Conservation (phyloP, 2,113 vertebrate genomes). For the Dasyurus viverrinus region DNA sequence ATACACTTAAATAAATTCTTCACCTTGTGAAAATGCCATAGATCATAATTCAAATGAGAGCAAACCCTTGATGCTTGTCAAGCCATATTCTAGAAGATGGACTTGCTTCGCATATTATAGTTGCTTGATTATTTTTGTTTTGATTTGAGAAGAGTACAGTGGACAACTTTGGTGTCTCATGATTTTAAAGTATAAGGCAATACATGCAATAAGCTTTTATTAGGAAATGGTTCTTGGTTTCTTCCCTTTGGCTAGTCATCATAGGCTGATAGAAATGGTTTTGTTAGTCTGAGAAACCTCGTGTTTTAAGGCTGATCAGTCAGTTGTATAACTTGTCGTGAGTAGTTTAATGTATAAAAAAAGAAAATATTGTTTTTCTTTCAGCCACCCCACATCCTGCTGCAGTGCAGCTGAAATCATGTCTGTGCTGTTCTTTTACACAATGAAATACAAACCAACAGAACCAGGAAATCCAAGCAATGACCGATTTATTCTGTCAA, state of each 20-base stretch:
- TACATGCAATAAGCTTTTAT: neutral
- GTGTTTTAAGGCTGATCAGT: neutral
- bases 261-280: neutral
- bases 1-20: neutral
- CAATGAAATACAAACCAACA: constrained; percentile 88
- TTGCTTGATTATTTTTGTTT: neutral
- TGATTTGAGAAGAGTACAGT: neutral
- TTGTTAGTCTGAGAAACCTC: neutral
- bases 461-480: constrained; percentile 88
- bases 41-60: neutral
- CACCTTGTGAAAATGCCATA: neutral
- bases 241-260: constrained; percentile 3
- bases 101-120: neutral
- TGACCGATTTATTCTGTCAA: constrained; percentile 90
- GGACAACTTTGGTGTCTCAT: neutral
- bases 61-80: neutral
- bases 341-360: constrained; percentile 14
- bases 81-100: neutral
- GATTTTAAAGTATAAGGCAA: neutral
- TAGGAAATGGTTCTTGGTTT: neutral
- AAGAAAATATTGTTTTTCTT: constrained; percentile 74
- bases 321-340: neutral
- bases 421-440: constrained; percentile 91
- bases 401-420: constrained; percentile 91
- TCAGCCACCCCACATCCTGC: constrained; percentile 89